Base-by-base conservation (phyloP, 2,888 invertebrate species). In the Dryococelus australis region DNA sequence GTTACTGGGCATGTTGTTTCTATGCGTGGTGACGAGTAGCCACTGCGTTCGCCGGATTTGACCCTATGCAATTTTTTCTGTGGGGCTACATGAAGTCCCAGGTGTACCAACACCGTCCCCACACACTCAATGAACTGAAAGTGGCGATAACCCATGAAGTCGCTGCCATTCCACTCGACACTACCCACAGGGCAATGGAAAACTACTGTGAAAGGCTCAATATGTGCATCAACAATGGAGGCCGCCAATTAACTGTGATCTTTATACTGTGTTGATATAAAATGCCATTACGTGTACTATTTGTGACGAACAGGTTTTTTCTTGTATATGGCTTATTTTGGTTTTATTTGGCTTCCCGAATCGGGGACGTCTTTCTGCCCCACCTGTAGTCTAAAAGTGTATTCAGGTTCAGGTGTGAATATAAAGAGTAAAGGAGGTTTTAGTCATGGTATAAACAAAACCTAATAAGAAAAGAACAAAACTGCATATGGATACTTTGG, bases 131-230 rank as follows among this genome's bases (percentile, higher is more conserved):
- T 81, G 83, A 4, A 84, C 83, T 87, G 26, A 87, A 10, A 84
- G 85, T 65, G 65, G 53, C 65, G 47, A 88, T 87, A 79, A 87
- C 85, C 51, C 86, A 81, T 51, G 85, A 43, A 43, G 84, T 83
- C 24, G n/a, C 53, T 51, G 87, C 86, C 28, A 86, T 85, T 88
- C 88, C 83, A 43, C 28, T 43, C n/a, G 83, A 87, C 26, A 87
- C 87, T 87, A 43, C 47, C 47, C 86, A n/a, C 81, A 51, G 85
- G 16, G n/a, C 88, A 86, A 43, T 85, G 51, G 85, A 85, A 43
- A 88, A 81, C 81, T 88, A 87, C 81, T 84, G 83, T 83, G 79
- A 87, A 86, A 65, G 85, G 79, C 87, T 85, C 9, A 51, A 35
- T 87, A 0, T 79, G 26, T 88, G 87, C 86, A 10, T n/a, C 28